Evolutionary conservation across 2,888 invertebrate genomes (phyloP), one percentile per base, ranked within the genome.

Genomic region (Erpobdella octoculata): DNA sequence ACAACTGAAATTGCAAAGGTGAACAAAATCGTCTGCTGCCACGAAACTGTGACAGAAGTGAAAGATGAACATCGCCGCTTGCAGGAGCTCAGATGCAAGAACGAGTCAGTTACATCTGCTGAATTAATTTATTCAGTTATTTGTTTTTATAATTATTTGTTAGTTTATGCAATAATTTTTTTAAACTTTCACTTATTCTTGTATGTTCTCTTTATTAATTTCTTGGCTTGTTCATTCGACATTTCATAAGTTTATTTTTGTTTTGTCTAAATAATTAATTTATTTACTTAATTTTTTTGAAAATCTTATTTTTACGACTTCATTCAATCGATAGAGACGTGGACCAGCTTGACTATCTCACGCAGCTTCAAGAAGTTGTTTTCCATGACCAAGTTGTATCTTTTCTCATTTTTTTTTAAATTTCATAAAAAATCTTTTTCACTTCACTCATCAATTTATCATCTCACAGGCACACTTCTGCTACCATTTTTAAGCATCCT

Each of bases 321-420:
- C 6, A 25, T n/a, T 53, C 53, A 21, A 53, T 53, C 53, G 2
- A 53, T 28, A 53, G 53, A 21, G 53, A 53, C 21, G 53, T 21
- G 8, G 53, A n/a, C 8, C 21, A 53, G 8, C n/a, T n/a, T n/a
- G 21, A 21, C 21, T 53, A 53, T 15, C 53, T 53, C 53, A 53
- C 21, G 8, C 53, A 53, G 21, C 53, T 53, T 28, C 53, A 53
- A 8, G 28, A 28, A 53, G 53, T 28, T 25, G 28, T 53, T 21
- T 53, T 21, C 53, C 53, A 53, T 28, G 53, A 53, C 28, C 53
- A 53, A 28, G 53, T 53, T 25, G 53, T n/a, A n/a, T n/a, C 53
- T 53, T 53, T 28, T 21, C 21, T 25, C 5, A 6, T 9, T n/a
- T 53, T 53, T 41, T 12, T 53, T 53, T 53, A 21, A 53, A 53